Percentiles rank a stretch among this genome's conserved stretches.
Conservation (phyloP, 2,797 vertebrate species). For the Sebastes matsubarae region DNA sequence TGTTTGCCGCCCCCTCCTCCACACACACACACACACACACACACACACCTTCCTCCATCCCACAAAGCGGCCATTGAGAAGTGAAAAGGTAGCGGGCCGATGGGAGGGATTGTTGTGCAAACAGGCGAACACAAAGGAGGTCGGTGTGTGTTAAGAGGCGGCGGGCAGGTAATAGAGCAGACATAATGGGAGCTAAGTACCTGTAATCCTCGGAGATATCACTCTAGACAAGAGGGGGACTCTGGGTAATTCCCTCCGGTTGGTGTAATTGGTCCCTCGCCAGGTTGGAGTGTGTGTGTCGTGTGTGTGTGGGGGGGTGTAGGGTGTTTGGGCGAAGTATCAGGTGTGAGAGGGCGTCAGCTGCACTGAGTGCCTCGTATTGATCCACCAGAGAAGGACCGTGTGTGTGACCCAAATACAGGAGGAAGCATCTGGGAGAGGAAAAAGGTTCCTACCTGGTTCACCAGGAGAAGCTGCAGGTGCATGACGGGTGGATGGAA, state of each 20-base stretch:
- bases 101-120: slow-evolving; percentile 79
- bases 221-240: slow-evolving; percentile 84
- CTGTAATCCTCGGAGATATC: slow-evolving; percentile 94
- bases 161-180: slow-evolving; percentile 90
- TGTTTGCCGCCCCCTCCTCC: background rate
- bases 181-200: slow-evolving; percentile 96
- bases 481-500: background rate
- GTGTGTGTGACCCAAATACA: slow-evolving; percentile 80
- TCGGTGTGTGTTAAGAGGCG: slow-evolving; percentile 63
- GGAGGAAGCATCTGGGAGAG: slow-evolving; percentile 62
- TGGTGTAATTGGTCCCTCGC: slow-evolving; percentile 81
- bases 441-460: slow-evolving; percentile 51
- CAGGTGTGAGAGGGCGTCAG: slow-evolving; percentile 87
- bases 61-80: slow-evolving; percentile 79
- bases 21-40: slow-evolving; percentile 31
- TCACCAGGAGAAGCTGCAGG: slow-evolving; percentile 27
- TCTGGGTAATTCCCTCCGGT: slow-evolving; percentile 85
- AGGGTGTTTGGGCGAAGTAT: slow-evolving; percentile 73
- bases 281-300: slow-evolving; percentile 75
- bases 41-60: slow-evolving; percentile 47
- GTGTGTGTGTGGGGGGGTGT: slow-evolving; percentile 6
- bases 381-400: slow-evolving; percentile 80
- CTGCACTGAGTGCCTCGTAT: slow-evolving; percentile 87
- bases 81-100: slow-evolving; percentile 59
- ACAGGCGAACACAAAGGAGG: slow-evolving; percentile 71